These are phyloP conservation scores for Ictalurus furcatus DNA, from an alignment of 2,113 vertebrate species.

Conservation along the genomic window DNA sequence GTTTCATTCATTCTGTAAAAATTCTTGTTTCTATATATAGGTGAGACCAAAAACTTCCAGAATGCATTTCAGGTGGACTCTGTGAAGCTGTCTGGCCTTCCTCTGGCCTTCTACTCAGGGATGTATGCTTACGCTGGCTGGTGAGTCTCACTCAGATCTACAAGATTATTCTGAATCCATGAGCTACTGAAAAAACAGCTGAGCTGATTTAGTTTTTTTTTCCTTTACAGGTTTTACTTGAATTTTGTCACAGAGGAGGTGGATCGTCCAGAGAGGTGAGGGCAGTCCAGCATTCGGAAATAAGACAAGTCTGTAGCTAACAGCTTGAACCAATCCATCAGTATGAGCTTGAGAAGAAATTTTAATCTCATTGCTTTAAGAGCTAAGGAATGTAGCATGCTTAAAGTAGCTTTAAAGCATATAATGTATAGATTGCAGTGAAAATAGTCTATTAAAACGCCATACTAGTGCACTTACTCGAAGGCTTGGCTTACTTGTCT, in stretches of 20 bases:
- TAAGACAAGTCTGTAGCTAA: background rate
- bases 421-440: background rate
- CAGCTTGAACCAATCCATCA: background rate
- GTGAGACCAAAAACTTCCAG: conserved; percentile 88
- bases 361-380: background rate
- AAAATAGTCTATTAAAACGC: background rate
- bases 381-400: background rate
- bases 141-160: conserved; percentile 73
- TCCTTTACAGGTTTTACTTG: conserved; percentile 88
- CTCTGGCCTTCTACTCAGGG: conserved; percentile 95
- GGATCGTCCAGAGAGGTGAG: conserved; percentile 89
- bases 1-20: background rate
- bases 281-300: conserved; percentile 22
- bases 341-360: background rate
- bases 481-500: background rate
- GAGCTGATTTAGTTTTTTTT: background rate
- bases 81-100: conserved; percentile 80
- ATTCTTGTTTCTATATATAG: conserved; percentile 74
- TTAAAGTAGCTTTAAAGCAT: background rate
- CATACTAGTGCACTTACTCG: background rate
- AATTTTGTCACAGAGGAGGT: conserved; percentile 98
- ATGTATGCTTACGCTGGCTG: conserved; percentile 98
- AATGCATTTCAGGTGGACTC: conserved; percentile 84
- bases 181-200: background rate
- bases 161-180: background rate